Percentiles rank a stretch among this genome's conserved stretches.
These are phyloP conservation scores for Montipora capitata DNA, from an alignment of 92 coral and sea anemone genomes.

Conservation along the genomic window DNA sequence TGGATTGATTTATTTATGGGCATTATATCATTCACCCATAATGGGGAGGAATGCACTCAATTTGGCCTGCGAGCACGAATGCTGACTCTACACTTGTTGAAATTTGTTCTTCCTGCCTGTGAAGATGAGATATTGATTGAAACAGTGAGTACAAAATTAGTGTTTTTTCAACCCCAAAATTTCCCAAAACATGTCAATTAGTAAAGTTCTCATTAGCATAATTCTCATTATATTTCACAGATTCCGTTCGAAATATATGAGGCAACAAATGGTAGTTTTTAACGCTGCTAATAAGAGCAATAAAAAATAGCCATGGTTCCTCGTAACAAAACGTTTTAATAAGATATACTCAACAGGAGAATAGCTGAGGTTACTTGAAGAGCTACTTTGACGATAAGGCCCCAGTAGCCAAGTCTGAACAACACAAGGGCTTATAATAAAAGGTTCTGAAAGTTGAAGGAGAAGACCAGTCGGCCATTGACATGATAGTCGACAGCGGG, in stretches of 20 bases:
- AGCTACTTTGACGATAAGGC: not conserved
- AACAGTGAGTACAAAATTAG: constrained; percentile 51
- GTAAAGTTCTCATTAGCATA: constrained; percentile 12
- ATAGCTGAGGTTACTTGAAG: too few relatives aligned
- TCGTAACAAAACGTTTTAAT: not conserved
- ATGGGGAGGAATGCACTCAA: constrained; percentile 47
- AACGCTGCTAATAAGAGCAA: constrained; percentile 16
- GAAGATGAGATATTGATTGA: constrained; percentile 71
- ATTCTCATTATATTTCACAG: constrained; percentile 68
- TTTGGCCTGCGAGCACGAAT: constrained; percentile 80
- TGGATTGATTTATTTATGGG: constrained; percentile 79
- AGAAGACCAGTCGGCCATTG: too few relatives aligned
- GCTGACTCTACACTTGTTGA: constrained; percentile 83
- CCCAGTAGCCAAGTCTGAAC: constrained; percentile 22
- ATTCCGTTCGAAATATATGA: constrained; percentile 49
- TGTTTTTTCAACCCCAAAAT: too few relatives aligned
- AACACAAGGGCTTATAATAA: constrained; percentile 39
- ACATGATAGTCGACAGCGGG: too few relatives aligned
- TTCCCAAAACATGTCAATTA: too few relatives aligned
- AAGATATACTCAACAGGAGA: not conserved
- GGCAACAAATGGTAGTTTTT: constrained; percentile 38
- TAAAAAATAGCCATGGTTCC: not conserved
- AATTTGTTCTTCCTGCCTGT: constrained; percentile 85
- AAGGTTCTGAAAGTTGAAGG: too few relatives aligned
- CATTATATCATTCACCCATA: constrained; percentile 58